A percentile compares a stretch with the other conserved stretches of the same genome.
These are phyloP conservation scores for Monochamus alternatus DNA, from an alignment of 2,888 invertebrate genomes.

Conservation along the genomic window DNA sequence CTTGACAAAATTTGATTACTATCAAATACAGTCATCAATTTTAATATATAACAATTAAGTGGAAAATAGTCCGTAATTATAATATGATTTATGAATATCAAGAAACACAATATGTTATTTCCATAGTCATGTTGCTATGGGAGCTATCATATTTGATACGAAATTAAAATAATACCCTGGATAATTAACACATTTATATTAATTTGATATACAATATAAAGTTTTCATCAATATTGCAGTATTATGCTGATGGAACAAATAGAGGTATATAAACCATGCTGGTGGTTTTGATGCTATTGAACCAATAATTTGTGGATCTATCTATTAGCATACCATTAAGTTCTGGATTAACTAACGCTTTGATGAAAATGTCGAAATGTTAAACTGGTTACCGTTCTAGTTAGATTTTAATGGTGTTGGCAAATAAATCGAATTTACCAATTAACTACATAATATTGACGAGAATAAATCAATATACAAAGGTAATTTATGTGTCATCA, in stretches of 20 bases:
- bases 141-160: no score
- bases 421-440: neutral
- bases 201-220: no score
- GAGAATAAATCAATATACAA: neutral
- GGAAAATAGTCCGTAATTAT: no score
- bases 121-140: no score
- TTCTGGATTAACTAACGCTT: constrained; percentile 8
- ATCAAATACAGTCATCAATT: no score
- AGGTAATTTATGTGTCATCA: neutral
- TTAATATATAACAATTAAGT: no score
- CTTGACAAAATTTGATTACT: no score
- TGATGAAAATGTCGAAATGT: constrained; percentile 21
- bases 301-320: constrained; percentile 25
- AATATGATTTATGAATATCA: no score
- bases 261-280: neutral
- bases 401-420: constrained; percentile 1
- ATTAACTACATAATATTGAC: neutral
- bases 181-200: no score
- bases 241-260: neutral
- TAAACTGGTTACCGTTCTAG: constrained; percentile 1
- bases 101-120: no score
- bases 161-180: no score
- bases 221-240: no score
- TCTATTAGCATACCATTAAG: constrained; percentile 28
- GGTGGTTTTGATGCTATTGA: constrained; percentile 21